Percentiles rank a stretch among this genome's conserved stretches.
phyloP scores from a whole-genome alignment of 2,888 invertebrate species.

The Synanthedon formicaeformis region DNA sequence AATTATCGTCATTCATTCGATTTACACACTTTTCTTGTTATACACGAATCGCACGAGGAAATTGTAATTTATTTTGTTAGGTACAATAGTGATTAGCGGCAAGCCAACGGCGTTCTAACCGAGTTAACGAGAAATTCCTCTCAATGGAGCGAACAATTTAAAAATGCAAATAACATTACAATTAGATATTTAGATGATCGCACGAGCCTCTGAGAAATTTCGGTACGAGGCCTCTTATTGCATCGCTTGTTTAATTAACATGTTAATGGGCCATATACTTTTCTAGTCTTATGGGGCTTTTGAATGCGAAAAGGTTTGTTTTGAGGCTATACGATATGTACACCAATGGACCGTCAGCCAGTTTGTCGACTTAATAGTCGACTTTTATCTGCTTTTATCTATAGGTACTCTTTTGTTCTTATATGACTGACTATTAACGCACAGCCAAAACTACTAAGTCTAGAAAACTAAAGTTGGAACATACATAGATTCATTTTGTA shows the following conservation, averaged over 20 bases:
- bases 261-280: conserved; percentile 15
- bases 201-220: conserved; percentile 26
- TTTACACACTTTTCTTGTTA: not conserved
- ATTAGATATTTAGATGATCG: conserved; percentile 42
- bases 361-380: too few relatives aligned
- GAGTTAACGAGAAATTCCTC: conserved; percentile 22
- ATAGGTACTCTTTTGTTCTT: too few relatives aligned
- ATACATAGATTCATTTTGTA: too few relatives aligned
- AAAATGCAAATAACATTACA: conserved; percentile 49
- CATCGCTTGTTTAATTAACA: conserved; percentile 26
- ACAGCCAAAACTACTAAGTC: too few relatives aligned
- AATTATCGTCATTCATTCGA: too few relatives aligned
- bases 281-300: too few relatives aligned
- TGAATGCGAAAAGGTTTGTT: too few relatives aligned
- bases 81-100: conserved; percentile 8
- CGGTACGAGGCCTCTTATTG: conserved; percentile 30
- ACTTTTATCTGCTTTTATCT: too few relatives aligned
- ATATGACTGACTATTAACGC: too few relatives aligned
- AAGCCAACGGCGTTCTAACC: conserved; percentile 3
- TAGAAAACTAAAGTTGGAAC: too few relatives aligned
- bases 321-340: too few relatives aligned
- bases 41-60: not conserved
- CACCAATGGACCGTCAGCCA: too few relatives aligned
- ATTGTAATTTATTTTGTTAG: conserved; percentile 19
- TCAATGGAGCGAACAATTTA: conserved; percentile 30